Base-by-base conservation (phyloP, 2,797 vertebrate genomes). In the Todus mexicanus region DNA sequence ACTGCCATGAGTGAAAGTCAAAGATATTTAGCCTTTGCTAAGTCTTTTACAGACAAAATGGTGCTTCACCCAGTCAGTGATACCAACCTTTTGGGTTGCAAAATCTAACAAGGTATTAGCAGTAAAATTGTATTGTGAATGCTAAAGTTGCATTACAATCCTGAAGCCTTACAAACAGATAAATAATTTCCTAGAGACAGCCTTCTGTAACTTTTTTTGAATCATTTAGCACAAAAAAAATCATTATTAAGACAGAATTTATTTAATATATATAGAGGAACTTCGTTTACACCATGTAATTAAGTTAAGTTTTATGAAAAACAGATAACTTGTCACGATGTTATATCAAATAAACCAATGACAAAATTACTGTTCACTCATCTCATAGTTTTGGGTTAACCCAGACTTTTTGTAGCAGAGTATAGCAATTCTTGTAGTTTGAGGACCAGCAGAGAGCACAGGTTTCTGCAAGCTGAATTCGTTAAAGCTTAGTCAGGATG, bases 1-100 rank as follows among this genome's bases (percentile, higher is more conserved):
- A 23, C 51, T 94, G 79, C 91, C 76, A 78, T 47, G 63, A 92
- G 56, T 64, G 63, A 33, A 93, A 88, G 84, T 89, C 86, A 92
- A 94, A 92, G 93, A 73, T 92, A 86, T 84, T 73, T 84, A 91
- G 59, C 54, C 65, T 90, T 68, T 79, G 47, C 42, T 85, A 84
- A 87, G 81, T 42, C 61, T 87, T 87, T 85, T 51, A 64, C 47
- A 84, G 87, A 53, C 22, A 87, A 94, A 90, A 65, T 51, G 59
- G 13, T 79, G 27, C 73, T 91, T 93, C 47, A 64, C 15, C 59
- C 54, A 65, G 29, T n/a, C 53, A 83, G 4, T 61, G 38, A 40
- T 53, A 82, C 10, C 18, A 59, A 43, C 31, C 2, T 64, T 70
- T n/a, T 27, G 66, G 10, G n/a, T 15, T 87, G 73, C 56, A 92